Evolutionary conservation across 2,797 vertebrate genomes (phyloP), one percentile per base, ranked within the genome.

Genomic region (Phrynocephalus vlangalii): DNA sequence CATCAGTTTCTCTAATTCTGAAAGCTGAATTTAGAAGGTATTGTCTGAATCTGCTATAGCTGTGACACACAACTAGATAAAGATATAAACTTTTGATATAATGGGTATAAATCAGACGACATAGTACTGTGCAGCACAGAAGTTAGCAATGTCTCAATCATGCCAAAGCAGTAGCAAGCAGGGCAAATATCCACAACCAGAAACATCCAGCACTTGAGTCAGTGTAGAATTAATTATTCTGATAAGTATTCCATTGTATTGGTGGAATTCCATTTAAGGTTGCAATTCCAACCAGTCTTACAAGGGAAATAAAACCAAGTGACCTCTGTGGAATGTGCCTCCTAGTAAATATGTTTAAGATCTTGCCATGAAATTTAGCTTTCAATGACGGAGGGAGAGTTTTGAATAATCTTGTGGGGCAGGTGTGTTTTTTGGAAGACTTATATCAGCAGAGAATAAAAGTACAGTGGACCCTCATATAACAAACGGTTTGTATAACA

Each of bases 1-100:
- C 92, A 94, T 88, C 84, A 94, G 72, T 92, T 95, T 93, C 86
- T 88, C 70, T 86, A 86, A 87, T 94, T 87, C 78, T 83, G 18
- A 60, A 70, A 22, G 24, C 11, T 20, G 20, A 60, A 68, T 82
- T 88, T 89, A 86, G 85, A 91, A 89, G 26, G 24, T 22, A 56
- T 71, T 78, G 50, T 71, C 50, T 78, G 56, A 68, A 75, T 44
- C 48, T 67, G 79, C 28, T 50, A 20, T 22, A 77, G 26, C 71
- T 33, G 13, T 84, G 93, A 79, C 92, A 88, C 84, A 75, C 79
- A 6, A 89, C 70, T 28, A 91, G 90, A 83, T 28, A 66, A 44
- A 88, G 33, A 93, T 30, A 87, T 1, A 52, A 48, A 79, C 79
- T 89, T 85, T 9, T 86, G 73, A 38, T 85, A 10, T 56, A 24